These are phyloP conservation scores for Microcebus murinus DNA, from an alignment of 2,113 vertebrate species.

Conservation along the genomic window DNA sequence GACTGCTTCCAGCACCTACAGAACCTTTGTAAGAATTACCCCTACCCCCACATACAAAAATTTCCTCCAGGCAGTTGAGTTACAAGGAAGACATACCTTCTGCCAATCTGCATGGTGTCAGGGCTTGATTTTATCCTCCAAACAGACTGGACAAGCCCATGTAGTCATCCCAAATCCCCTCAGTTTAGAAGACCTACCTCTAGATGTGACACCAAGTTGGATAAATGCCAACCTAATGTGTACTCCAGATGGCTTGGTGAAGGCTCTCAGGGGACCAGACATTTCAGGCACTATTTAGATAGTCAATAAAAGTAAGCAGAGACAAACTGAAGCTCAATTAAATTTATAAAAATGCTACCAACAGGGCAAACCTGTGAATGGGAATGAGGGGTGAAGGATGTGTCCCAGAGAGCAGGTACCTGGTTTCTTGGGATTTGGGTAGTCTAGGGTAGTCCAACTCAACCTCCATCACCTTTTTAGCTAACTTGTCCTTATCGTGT, in stretches of 20 bases:
- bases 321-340: constrained; percentile 3
- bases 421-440: neutral
- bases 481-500: neutral
- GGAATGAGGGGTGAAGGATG: neutral
- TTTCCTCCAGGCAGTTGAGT: neutral
- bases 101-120: neutral
- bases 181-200: neutral
- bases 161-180: neutral
- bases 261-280: neutral
- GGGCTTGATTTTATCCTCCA: neutral
- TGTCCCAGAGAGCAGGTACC: neutral
- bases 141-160: neutral
- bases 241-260: neutral
- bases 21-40: neutral
- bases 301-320: neutral
- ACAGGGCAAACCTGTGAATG: neutral
- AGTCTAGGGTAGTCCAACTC: neutral
- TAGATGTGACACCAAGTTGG: neutral
- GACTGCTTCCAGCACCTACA: neutral
- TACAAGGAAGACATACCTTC: neutral
- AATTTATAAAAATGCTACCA: neutral
- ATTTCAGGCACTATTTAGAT: neutral
- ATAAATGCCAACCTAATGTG: neutral
- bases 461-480: neutral
- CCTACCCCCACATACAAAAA: too few species aligned